Evolutionary conservation across 2,888 invertebrate genomes (phyloP).

Genomic region (Drosophila greeni): DNA sequence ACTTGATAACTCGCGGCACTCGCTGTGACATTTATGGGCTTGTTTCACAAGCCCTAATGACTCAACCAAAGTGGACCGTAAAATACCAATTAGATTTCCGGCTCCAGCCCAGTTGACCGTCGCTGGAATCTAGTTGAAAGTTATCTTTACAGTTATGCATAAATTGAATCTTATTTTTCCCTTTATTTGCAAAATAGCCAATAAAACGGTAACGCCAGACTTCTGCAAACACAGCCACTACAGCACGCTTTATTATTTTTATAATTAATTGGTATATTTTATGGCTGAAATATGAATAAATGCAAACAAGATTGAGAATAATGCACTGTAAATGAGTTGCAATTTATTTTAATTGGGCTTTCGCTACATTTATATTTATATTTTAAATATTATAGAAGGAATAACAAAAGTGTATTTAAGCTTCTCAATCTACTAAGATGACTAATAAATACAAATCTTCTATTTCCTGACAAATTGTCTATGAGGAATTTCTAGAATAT

Average conservation of each 20-base stretch:
- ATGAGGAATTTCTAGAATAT: neutral
- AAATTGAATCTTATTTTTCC: slow-evolving; percentile 22
- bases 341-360: slow-evolving; percentile 4
- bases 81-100: slow-evolving; percentile 24
- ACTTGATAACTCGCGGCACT: slow-evolving; percentile 26
- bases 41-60: slow-evolving; percentile 34
- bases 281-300: slow-evolving; percentile 3
- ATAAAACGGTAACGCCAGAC: slow-evolving; percentile 12
- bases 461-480: neutral
- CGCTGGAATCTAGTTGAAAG: slow-evolving; percentile 32
- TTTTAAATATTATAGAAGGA: too few relatives aligned
- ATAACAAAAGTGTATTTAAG: neutral
- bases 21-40: slow-evolving; percentile 36
- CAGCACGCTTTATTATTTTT: neutral
- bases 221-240: slow-evolving; percentile 3
- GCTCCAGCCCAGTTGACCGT: neutral
- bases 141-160: slow-evolving; percentile 33
- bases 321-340: neutral
- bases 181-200: slow-evolving; percentile 24
- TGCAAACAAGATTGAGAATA: neutral
- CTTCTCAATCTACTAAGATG: neutral
- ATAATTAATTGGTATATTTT: slow-evolving; percentile 25
- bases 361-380: neutral
- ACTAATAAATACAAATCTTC: neutral
- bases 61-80: slow-evolving; percentile 25